phyloP scores from a whole-genome alignment of 2,888 invertebrate species.

The Podotricha telesiphe region DNA sequence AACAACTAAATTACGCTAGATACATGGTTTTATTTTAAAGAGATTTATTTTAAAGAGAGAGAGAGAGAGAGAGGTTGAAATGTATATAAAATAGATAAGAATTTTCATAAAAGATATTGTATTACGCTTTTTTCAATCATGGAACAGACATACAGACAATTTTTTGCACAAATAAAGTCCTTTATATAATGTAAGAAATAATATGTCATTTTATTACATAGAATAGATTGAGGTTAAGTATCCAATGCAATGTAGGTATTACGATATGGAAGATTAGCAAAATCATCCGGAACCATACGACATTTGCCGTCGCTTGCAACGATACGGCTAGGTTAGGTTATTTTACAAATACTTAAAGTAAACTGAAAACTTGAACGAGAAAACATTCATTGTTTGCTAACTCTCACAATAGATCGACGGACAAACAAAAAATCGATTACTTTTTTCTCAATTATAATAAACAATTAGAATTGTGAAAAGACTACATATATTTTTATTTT shows the following conservation, averaged over 20 bases:
- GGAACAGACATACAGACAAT: background rate
- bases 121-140: background rate
- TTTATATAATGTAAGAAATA: slow-evolving; percentile 3
- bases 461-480: background rate
- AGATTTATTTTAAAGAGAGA: no score
- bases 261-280: slow-evolving; percentile 20
- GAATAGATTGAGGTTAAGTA: slow-evolving; percentile 21
- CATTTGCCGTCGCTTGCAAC: background rate
- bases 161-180: background rate
- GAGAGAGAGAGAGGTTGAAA: no score
- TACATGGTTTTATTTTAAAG: no score
- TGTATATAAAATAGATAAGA: no score
- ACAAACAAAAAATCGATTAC: slow-evolving; percentile 10
- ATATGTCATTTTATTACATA: slow-evolving; percentile 13
- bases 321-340: slow-evolving; percentile 3
- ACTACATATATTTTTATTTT: background rate
- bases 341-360: slow-evolving; percentile 14
- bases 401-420: slow-evolving; percentile 8
- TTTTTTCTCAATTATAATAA: slow-evolving; percentile 6
- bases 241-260: slow-evolving; percentile 19
- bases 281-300: slow-evolving; percentile 10
- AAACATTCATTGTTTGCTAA: slow-evolving; percentile 10
- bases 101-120: no score
- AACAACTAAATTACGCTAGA: no score
- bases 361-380: slow-evolving; percentile 16